phyloP scores from a whole-genome alignment of 2,797 vertebrate genomes.

The Echiichthys vipera region DNA sequence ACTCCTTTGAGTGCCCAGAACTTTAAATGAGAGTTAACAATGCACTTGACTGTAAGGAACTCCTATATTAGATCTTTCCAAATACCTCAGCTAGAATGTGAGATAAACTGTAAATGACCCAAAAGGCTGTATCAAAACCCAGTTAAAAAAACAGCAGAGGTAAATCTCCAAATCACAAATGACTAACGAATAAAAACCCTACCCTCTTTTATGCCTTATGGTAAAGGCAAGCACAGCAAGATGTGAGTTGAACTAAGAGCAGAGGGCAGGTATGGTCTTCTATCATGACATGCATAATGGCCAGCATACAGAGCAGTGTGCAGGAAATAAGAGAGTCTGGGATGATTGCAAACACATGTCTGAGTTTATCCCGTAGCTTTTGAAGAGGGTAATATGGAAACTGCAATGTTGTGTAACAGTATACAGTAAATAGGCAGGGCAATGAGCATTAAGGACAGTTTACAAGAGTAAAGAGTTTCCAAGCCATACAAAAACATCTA shows the following conservation, averaged over 20 bases:
- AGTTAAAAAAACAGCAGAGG: slow-evolving; percentile 10
- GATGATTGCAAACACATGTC: slow-evolving; percentile 78
- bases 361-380: slow-evolving; percentile 68
- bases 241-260: slow-evolving; percentile 25
- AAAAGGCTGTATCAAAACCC: slow-evolving; percentile 3
- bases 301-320: slow-evolving; percentile 51
- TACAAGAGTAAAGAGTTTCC: slow-evolving; percentile 14
- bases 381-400: slow-evolving; percentile 74
- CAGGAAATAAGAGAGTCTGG: slow-evolving; percentile 70
- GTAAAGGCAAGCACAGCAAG: slow-evolving; percentile 4
- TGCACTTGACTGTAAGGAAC: slow-evolving; percentile 36
- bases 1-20: slow-evolving; percentile 37
- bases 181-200: slow-evolving; percentile 26
- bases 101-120: slow-evolving; percentile 27
- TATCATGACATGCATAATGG: slow-evolving; percentile 54
- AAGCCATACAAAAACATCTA: slow-evolving; percentile 1
- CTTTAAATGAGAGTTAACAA: slow-evolving; percentile 42
- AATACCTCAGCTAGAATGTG: slow-evolving; percentile 29
- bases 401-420: slow-evolving; percentile 54
- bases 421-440: slow-evolving; percentile 52
- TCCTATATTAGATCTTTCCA: slow-evolving; percentile 36
- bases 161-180: slow-evolving; percentile 39
- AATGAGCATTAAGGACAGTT: slow-evolving; percentile 33
- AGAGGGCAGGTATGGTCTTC: slow-evolving; percentile 43
- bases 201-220: slow-evolving; percentile 11